Percentiles rank a stretch among this genome's conserved stretches.
Conservation (phyloP, 2,888 invertebrate species). For the Asteroscopus sphinx region DNA sequence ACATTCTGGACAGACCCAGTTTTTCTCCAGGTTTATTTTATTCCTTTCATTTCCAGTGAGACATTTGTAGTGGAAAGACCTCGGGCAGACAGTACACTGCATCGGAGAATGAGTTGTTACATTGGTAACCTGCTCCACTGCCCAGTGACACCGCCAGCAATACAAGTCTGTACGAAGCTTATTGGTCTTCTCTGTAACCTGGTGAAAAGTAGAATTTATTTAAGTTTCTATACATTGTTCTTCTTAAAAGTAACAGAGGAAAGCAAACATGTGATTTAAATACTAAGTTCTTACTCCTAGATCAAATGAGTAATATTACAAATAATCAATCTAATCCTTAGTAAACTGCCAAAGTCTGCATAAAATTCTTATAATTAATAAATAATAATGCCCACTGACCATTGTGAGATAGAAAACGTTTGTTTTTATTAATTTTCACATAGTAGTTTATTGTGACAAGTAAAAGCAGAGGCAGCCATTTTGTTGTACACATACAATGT, state of each 20-base stretch:
- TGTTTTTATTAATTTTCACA: constrained; percentile 17
- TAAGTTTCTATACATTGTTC: not conserved
- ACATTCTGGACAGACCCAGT: constrained; percentile 97
- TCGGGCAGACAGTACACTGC: constrained; percentile 95
- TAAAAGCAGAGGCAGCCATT: constrained; percentile 57
- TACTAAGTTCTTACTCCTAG: not conserved
- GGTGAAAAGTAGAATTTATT: constrained; percentile 31
- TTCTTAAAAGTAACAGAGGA: not conserved
- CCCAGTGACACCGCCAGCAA: constrained; percentile 97
- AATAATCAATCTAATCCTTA: not conserved
- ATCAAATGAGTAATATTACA: not conserved
- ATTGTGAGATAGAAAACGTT: constrained; percentile 18
- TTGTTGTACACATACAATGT: constrained; percentile 46
- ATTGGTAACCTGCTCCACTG: constrained; percentile 85
- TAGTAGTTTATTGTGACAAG: constrained; percentile 33
- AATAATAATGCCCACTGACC: constrained; percentile 26
- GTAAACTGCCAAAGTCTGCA: not conserved
- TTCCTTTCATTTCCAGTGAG: constrained; percentile 85
- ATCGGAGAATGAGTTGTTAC: constrained; percentile 80
- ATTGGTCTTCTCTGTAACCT: constrained; percentile 63
- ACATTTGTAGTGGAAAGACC: constrained; percentile 96
- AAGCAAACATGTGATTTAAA: not conserved
- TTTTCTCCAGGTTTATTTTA: constrained; percentile 79
- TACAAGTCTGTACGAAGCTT: constrained; percentile 92
- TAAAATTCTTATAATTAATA: not conserved